Evolutionary conservation across 1,140 invertebrate genomes (phyloP).

Genomic region (Drosophila nikananu): DNA sequence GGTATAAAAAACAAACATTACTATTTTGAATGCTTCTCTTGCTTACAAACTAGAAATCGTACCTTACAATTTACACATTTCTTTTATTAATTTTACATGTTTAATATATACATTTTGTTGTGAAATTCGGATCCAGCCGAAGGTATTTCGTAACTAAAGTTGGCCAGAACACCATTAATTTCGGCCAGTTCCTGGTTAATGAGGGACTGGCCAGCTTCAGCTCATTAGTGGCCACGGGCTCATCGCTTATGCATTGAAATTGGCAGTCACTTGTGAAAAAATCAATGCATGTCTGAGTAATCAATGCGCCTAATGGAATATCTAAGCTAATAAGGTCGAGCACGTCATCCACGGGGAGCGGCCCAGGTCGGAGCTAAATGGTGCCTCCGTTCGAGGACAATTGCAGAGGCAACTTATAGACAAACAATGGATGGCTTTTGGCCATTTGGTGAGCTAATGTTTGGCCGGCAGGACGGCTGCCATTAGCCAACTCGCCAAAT

Average conservation of each 20-base stretch:
- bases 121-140: not conserved
- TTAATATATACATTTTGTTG: not conserved
- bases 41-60: not conserved
- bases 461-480: constrained; percentile 46
- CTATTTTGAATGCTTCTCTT: no score
- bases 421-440: constrained; percentile 69
- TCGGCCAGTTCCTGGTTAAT: constrained; percentile 6
- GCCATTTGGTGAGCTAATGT: constrained; percentile 75
- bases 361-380: constrained; percentile 27
- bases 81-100: not conserved
- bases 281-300: constrained; percentile 84
- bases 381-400: constrained; percentile 63
- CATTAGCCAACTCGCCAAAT: constrained; percentile 75
- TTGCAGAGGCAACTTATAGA: constrained; percentile 62
- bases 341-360: constrained; percentile 25
- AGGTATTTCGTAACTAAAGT: not conserved
- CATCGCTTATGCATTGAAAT: constrained; percentile 83
- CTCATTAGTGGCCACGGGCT: constrained; percentile 68
- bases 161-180: not conserved
- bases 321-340: constrained; percentile 72
- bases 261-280: constrained; percentile 81
- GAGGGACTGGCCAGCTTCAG: constrained; percentile 12
- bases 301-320: constrained; percentile 81
- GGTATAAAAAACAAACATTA: no score
- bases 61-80: not conserved